phyloP scores from a whole-genome alignment of 1,140 invertebrate genomes.

The Pachypeltis micranthus region DNA sequence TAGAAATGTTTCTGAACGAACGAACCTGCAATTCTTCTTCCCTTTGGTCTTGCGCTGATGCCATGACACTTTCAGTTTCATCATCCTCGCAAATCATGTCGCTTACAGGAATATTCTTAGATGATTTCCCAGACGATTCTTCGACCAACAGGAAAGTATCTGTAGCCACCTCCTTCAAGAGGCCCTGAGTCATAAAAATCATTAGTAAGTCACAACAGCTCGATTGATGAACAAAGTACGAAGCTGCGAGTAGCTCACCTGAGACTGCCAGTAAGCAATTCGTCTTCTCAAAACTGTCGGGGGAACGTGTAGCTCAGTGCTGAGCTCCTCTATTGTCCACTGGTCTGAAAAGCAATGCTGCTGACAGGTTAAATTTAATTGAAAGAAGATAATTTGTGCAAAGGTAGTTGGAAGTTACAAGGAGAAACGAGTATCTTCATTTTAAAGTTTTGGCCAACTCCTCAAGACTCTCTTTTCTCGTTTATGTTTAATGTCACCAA shows the following conservation, averaged over 20 bases:
- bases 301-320: constrained; percentile 70
- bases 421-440: too few relatives aligned
- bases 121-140: constrained; percentile 42
- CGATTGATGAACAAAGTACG: neutral
- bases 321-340: constrained; percentile 75
- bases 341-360: constrained; percentile 43
- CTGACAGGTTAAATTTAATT: too few relatives aligned
- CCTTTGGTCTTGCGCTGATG: constrained; percentile 80
- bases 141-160: constrained; percentile 71
- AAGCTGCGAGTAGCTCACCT: constrained; percentile 27
- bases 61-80: constrained; percentile 84
- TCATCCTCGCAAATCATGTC: constrained; percentile 77
- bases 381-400: too few relatives aligned
- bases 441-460: too few relatives aligned
- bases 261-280: constrained; percentile 83
- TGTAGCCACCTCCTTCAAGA: constrained; percentile 59
- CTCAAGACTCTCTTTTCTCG: too few relatives aligned
- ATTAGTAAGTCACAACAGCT: neutral
- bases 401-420: too few relatives aligned
- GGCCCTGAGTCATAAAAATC: constrained; percentile 44
- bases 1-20: too few relatives aligned
- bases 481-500: too few relatives aligned
- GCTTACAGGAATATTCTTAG: constrained; percentile 30
- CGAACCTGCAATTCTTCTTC: constrained; percentile 85
- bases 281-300: constrained; percentile 67